A percentile compares a stretch with the other conserved stretches of the same genome.
phyloP scores from a whole-genome alignment of 2,797 vertebrate species.

The Heteromormyrus szaboi region DNA sequence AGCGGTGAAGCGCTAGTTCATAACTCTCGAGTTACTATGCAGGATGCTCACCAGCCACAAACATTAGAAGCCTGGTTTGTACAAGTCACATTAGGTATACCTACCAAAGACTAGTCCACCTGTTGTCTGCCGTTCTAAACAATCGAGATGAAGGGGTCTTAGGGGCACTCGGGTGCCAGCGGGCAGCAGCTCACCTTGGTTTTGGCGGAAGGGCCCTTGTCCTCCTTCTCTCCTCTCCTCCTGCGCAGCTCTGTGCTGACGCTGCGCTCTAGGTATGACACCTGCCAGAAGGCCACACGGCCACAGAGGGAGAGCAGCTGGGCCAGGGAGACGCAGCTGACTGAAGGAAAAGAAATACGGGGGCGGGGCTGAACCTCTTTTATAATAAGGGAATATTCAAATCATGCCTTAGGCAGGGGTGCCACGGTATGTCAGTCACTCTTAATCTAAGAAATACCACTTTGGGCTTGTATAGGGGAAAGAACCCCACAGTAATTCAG shows the following conservation, averaged over 20 bases:
- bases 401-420: neutral
- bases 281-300: slow-evolving; percentile 84
- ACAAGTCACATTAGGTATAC: neutral
- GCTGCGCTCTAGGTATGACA: slow-evolving; percentile 80
- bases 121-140: neutral
- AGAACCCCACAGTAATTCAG: neutral
- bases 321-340: slow-evolving; percentile 63
- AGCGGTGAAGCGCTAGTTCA: neutral
- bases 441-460: neutral
- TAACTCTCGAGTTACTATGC: neutral
- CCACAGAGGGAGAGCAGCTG: slow-evolving; percentile 84
- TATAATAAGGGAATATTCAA: neutral
- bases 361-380: neutral
- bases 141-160: neutral
- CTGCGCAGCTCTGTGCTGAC: slow-evolving; percentile 82
- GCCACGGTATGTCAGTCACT: neutral
- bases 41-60: neutral
- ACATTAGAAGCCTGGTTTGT: neutral
- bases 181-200: slow-evolving; percentile 50
- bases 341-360: slow-evolving; percentile 44
- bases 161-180: neutral
- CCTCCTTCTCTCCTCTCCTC: slow-evolving; percentile 74
- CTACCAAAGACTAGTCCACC: neutral
- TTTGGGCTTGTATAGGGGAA: neutral
- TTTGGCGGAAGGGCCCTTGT: slow-evolving; percentile 61